Conservation (phyloP, 2,888 invertebrate genomes). For the Apoda limacodes region DNA sequence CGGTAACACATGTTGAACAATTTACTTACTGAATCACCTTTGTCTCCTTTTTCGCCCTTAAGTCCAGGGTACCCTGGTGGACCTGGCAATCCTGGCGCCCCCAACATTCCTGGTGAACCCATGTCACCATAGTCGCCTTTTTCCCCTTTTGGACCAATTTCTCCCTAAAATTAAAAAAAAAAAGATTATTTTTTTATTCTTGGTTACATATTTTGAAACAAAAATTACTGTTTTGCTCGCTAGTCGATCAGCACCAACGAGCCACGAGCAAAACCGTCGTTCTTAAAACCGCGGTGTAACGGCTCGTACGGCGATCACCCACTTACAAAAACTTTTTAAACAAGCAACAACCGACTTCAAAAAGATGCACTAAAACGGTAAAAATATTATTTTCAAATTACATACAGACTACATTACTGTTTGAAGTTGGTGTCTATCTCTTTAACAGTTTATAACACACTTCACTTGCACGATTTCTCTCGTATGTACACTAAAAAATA, state of each 20-base stretch:
- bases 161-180: conserved; percentile 78
- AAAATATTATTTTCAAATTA: too few species aligned
- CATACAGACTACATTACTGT: too few species aligned
- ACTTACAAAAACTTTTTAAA: too few species aligned
- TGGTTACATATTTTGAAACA: neutral
- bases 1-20: too few species aligned
- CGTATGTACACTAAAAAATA: too few species aligned
- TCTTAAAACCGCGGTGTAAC: neutral
- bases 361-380: too few species aligned
- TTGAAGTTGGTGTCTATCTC: too few species aligned
- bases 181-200: conserved; percentile 1
- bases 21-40: conserved; percentile 89
- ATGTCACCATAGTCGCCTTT: conserved; percentile 92
- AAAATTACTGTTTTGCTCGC: neutral
- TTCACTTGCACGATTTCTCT: too few species aligned
- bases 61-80: conserved; percentile 89
- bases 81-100: conserved; percentile 88
- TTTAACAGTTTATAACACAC: too few species aligned
- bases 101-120: conserved; percentile 94
- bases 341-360: too few species aligned
- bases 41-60: conserved; percentile 92
- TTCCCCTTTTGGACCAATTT: conserved; percentile 87
- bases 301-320: neutral
- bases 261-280: neutral
- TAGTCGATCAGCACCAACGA: neutral